phyloP scores from a whole-genome alignment of 2,888 invertebrate species.

The Aphelenchoides bicaudatus region DNA sequence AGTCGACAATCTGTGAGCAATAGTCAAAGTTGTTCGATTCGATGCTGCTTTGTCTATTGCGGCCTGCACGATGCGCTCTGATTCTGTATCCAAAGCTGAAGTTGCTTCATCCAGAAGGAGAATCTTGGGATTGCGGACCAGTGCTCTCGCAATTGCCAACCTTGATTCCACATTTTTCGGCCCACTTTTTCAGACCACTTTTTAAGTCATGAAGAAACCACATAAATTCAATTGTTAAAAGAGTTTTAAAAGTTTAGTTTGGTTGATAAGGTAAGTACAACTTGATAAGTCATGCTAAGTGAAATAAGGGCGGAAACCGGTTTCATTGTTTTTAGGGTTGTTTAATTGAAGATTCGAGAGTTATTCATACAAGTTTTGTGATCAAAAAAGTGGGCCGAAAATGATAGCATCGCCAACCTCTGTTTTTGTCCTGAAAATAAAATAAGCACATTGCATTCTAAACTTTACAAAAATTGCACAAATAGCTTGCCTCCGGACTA shows the following conservation, averaged over 20 bases:
- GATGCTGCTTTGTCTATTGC: slow-evolving; percentile 65
- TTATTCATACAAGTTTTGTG: no score
- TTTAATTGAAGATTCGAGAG: no score
- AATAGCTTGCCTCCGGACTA: no score
- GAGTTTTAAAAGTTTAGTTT: slow-evolving; percentile 7
- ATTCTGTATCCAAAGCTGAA: slow-evolving; percentile 60
- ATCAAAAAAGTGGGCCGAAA: no score
- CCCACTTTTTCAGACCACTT: background rate
- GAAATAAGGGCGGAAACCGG: no score
- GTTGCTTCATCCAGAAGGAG: slow-evolving; percentile 62
- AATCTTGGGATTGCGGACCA: slow-evolving; percentile 60
- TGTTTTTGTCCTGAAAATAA: no score
- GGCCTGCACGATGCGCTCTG: slow-evolving; percentile 63
- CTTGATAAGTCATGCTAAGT: no score
- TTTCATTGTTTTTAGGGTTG: no score
- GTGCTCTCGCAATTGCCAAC: slow-evolving; percentile 57
- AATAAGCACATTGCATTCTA: no score
- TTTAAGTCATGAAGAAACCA: slow-evolving; percentile 18
- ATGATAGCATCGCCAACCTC: no score
- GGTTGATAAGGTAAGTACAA: no score
- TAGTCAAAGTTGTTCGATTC: slow-evolving; percentile 63
- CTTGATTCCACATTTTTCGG: slow-evolving; percentile 62
- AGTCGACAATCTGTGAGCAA: slow-evolving; percentile 65
- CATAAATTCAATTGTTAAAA: background rate
- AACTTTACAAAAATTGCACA: no score